These are phyloP conservation scores for Ginglymostoma cirratum DNA, from an alignment of 2,113 vertebrate genomes.

Conservation along the genomic window DNA sequence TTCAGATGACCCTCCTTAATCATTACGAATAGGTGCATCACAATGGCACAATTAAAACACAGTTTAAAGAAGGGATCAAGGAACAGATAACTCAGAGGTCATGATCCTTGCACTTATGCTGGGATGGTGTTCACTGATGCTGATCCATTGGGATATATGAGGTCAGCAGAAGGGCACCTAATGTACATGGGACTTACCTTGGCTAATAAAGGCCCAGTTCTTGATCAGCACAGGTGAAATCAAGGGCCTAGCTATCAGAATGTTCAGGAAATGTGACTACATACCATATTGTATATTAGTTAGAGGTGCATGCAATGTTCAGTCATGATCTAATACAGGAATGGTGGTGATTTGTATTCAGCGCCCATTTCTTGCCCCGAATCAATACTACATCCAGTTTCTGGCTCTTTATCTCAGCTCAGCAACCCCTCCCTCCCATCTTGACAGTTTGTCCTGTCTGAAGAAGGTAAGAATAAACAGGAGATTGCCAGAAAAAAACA, in stretches of 20 bases:
- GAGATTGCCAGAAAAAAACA: not conserved
- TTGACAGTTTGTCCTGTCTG: not conserved
- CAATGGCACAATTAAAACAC: not conserved
- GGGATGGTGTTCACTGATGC: not conserved
- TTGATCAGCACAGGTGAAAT: not conserved
- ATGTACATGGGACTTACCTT: not conserved
- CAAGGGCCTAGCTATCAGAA: not conserved
- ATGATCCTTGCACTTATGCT: not conserved
- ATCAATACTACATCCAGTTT: not conserved
- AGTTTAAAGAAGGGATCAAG: not conserved
- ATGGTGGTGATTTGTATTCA: not conserved
- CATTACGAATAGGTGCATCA: not conserved
- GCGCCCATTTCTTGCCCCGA: not conserved
- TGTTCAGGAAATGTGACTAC: not conserved
- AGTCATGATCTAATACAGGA: not conserved
- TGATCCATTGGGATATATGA: not conserved
- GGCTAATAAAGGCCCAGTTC: not conserved
- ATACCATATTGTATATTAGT: not conserved
- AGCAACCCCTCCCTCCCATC: not conserved
- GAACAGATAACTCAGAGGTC: too few relatives aligned
- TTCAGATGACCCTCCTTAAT: too few relatives aligned
- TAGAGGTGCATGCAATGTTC: not conserved
- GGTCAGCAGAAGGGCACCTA: not conserved
- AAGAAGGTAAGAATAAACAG: not conserved
- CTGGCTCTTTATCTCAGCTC: not conserved